Base-by-base conservation (phyloP, 2,888 invertebrate genomes). In the Teleiodes luculella region DNA sequence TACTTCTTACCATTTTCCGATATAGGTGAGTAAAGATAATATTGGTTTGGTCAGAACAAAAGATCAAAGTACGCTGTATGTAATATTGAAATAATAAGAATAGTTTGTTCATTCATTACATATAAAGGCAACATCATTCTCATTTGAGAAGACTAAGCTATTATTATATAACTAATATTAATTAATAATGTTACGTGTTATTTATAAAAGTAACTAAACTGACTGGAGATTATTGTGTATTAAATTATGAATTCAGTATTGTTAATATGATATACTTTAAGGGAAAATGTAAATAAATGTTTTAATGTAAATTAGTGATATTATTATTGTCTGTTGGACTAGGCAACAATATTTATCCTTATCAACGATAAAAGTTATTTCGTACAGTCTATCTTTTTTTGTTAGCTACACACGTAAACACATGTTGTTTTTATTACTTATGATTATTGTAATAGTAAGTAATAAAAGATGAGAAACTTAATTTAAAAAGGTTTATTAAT, bases 401-500 rank as follows among this genome's bases (percentile, higher is more conserved):
- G 31, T 31, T 46, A 30, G 46, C 31, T 46, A 46, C 30, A 11
- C 6, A 31, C 7, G 30, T 46, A 11, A 30, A 11, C 28, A 30
- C 30, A 13, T 31, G 2, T 31, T 31, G 10, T 46, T 31, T 30
- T 46, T 10, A 30, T 30, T 8, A 10, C 13, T 46, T 10, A 28
- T 1, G 6, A 6, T 30, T 10, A 8, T n/a, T n/a, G 8, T 13
- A 11, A 28, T 28, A 10, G 10, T 8, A 6, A 10, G 4, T 28
- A 31, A 46, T 46, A 31, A 45, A 30, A 20, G 11, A 46, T 14
- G 14, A 16, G 8, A 4, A 2, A 18, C 11, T 20, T 24, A 28
- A 30, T 54, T 43, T 55, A 30, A 33, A 59, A 52, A 37, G 10
- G 35, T 54, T 49, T 36, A 46, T 49, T 47, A 14, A 31, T 49